Conservation (phyloP, 2,113 vertebrate species). For the Ctenodactylus gundi region DNA sequence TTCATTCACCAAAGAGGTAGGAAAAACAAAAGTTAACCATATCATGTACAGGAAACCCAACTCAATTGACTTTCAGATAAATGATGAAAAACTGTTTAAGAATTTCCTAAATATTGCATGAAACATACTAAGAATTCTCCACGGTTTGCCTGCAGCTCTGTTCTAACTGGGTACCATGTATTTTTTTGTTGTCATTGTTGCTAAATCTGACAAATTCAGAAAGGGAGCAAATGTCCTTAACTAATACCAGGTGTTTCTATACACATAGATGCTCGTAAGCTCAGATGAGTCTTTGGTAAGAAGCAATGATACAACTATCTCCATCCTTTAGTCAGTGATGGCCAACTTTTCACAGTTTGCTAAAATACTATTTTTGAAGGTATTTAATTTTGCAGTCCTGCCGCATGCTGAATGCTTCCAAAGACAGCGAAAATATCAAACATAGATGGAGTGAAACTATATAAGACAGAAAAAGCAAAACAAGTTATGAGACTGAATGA, state of each 20-base stretch:
- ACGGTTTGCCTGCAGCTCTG: background rate
- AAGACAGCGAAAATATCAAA: background rate
- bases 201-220: background rate
- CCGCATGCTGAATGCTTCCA: background rate
- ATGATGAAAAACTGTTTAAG: background rate
- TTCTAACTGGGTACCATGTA: background rate
- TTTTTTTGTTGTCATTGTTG: slow-evolving; percentile 29
- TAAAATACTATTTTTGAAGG: slow-evolving; percentile 52
- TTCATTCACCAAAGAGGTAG: background rate
- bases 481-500: slow-evolving; percentile 25
- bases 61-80: slow-evolving; percentile 11
- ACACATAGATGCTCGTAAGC: background rate
- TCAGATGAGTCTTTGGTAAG: background rate
- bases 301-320: background rate
- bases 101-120: slow-evolving; percentile 13
- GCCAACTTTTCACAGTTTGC: background rate
- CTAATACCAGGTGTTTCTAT: background rate
- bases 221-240: slow-evolving; percentile 17
- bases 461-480: slow-evolving; percentile 40
- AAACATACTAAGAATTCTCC: slow-evolving; percentile 9
- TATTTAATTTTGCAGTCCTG: background rate
- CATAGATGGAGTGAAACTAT: background rate
- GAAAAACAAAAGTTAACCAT: slow-evolving; percentile 5
- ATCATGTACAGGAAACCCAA: slow-evolving; percentile 1
- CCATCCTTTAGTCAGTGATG: background rate